phyloP scores from a whole-genome alignment of 2,797 vertebrate genomes.

The Babyrousa celebensis region DNA sequence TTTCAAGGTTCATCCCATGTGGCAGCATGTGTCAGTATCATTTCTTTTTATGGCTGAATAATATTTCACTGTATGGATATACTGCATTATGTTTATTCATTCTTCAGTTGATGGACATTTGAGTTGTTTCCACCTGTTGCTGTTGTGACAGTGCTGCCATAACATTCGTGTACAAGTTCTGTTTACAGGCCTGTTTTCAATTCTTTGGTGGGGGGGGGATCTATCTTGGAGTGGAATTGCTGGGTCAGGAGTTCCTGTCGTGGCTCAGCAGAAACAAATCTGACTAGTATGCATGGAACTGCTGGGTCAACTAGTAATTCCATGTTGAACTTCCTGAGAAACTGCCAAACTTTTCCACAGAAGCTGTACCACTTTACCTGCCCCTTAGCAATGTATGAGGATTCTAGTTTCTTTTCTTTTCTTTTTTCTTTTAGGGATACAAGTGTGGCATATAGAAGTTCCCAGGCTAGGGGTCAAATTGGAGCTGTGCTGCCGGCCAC shows the following conservation, averaged over 20 bases:
- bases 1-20: not conserved
- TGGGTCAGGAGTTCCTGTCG: too few relatives aligned
- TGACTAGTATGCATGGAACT: too few relatives aligned
- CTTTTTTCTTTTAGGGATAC: too few relatives aligned
- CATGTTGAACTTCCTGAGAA: slow-evolving; percentile 17
- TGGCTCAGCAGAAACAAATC: too few relatives aligned
- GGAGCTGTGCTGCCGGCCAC: too few relatives aligned
- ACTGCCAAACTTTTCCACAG: not conserved
- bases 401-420: not conserved
- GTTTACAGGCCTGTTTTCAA: not conserved
- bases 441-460: too few relatives aligned
- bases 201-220: not conserved
- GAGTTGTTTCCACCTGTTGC: not conserved
- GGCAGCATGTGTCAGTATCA: not conserved
- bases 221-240: not conserved
- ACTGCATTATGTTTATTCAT: not conserved
- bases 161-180: not conserved
- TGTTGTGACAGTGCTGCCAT: not conserved
- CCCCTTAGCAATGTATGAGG: not conserved
- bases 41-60: slow-evolving; percentile 9
- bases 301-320: not conserved
- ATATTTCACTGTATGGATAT: not conserved
- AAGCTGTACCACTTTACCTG: not conserved
- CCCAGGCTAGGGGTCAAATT: too few relatives aligned
- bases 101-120: not conserved